Conservation (phyloP, 2,797 vertebrate species). For the Salarias fasciatus region DNA sequence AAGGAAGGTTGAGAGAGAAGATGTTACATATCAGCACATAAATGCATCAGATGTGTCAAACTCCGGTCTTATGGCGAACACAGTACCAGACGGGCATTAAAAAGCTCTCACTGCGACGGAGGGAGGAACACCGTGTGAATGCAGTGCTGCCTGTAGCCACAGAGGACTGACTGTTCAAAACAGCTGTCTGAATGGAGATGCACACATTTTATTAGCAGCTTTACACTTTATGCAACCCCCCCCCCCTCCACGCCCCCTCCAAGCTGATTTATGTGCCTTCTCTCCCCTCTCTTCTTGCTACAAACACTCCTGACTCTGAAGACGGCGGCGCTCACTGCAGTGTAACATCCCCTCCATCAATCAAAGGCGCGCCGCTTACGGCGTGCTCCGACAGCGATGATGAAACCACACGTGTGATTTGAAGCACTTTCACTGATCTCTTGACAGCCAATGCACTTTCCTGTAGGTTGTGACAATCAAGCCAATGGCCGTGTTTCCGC, state of each 20-base stretch:
- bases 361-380: conserved; percentile 25
- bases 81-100: background rate
- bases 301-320: conserved; percentile 25
- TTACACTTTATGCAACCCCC: too few species aligned
- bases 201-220: background rate
- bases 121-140: background rate
- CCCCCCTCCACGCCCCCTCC: too few species aligned
- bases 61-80: background rate
- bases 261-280: background rate
- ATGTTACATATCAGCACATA: background rate
- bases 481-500: conserved; percentile 10
- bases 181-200: background rate
- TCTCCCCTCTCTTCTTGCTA: conserved; percentile 8
- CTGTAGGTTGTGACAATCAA: conserved; percentile 25
- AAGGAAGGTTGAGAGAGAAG: background rate
- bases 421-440: conserved; percentile 42
- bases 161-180: background rate
- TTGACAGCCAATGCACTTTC: conserved; percentile 29
- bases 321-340: conserved; percentile 7
- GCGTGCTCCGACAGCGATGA: conserved; percentile 13
- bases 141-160: background rate
- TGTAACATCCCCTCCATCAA: conserved; percentile 17
- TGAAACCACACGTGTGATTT: conserved; percentile 25
- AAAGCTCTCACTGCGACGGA: background rate
- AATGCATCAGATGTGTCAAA: background rate